Conservation (phyloP, 2,797 vertebrate species). For the Cynodonichthys magdalenae region DNA sequence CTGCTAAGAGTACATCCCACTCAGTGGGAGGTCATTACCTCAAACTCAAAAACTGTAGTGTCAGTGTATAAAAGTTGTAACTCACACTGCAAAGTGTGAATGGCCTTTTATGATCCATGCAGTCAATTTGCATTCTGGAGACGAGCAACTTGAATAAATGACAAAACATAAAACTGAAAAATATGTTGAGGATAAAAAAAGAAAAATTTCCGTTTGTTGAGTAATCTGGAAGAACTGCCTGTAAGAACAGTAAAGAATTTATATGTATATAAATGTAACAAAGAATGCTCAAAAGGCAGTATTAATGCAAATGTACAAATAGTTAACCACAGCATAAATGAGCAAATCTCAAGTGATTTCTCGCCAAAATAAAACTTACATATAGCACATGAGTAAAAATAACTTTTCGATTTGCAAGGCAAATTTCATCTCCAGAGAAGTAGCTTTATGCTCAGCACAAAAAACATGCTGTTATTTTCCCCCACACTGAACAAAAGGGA, state of each 20-base stretch:
- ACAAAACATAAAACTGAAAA: slow-evolving; percentile 13
- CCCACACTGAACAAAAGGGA: slow-evolving; percentile 29
- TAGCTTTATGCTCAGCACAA: slow-evolving; percentile 30
- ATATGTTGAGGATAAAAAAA: slow-evolving; percentile 14
- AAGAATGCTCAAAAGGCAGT: slow-evolving; percentile 26
- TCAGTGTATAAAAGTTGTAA: slow-evolving; percentile 37
- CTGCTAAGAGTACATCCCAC: slow-evolving; percentile 24
- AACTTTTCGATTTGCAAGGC: slow-evolving; percentile 57
- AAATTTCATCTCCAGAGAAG: slow-evolving; percentile 47
- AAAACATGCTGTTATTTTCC: slow-evolving; percentile 18
- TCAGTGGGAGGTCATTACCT: slow-evolving; percentile 44
- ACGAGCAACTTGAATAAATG: slow-evolving; percentile 19
- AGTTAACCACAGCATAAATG: slow-evolving; percentile 47
- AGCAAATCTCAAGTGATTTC: slow-evolving; percentile 50
- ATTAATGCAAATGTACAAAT: slow-evolving; percentile 39
- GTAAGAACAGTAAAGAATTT: slow-evolving; percentile 15
- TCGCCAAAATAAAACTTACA: slow-evolving; percentile 51
- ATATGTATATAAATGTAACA: slow-evolving; percentile 31
- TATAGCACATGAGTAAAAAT: slow-evolving; percentile 47
- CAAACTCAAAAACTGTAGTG: slow-evolving; percentile 37
- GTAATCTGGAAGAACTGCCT: slow-evolving; percentile 42
- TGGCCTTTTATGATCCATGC: slow-evolving; percentile 26
- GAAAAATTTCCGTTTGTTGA: slow-evolving; percentile 35
- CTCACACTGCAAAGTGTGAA: slow-evolving; percentile 45
- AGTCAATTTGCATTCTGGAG: slow-evolving; percentile 33